A percentile compares a stretch with the other conserved stretches of the same genome.
Conservation (phyloP, 2,888 invertebrate species). For the Calameuta filiformis region DNA sequence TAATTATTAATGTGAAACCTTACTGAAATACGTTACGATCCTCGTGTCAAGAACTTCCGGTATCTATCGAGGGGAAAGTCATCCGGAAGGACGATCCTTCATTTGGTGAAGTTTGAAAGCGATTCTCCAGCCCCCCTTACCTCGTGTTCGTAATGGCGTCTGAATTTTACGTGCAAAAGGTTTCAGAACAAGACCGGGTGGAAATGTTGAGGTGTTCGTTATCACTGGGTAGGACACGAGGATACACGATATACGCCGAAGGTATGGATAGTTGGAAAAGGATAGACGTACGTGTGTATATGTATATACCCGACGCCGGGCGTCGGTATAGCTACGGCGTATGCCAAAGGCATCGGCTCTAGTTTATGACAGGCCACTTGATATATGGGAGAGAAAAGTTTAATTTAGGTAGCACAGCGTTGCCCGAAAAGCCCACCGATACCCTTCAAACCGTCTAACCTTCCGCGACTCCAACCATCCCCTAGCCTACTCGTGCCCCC, state of each 20-base stretch:
- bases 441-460: not conserved
- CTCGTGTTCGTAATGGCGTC: not conserved
- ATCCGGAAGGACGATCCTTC: not conserved
- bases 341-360: conserved; percentile 1
- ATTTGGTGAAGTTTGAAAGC: not conserved
- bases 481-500: conserved; percentile 3
- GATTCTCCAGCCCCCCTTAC: not conserved
- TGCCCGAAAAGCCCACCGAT: conserved; percentile 27
- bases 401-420: conserved; percentile 44
- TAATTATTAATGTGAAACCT: not conserved
- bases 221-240: not conserved
- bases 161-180: not conserved
- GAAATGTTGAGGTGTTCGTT: not conserved
- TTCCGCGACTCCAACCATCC: conserved; percentile 13
- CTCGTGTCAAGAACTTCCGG: not conserved
- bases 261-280: not conserved
- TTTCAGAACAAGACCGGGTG: not conserved
- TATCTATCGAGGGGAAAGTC: not conserved
- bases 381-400: conserved; percentile 47
- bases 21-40: not conserved
- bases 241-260: not conserved
- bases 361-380: conserved; percentile 42
- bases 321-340: not conserved
- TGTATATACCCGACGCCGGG: not conserved
- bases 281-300: not conserved